Percentiles rank a stretch among this genome's conserved stretches.
These are phyloP conservation scores for Nomia melanderi DNA, from an alignment of 1,140 invertebrate genomes.

Conservation along the genomic window DNA sequence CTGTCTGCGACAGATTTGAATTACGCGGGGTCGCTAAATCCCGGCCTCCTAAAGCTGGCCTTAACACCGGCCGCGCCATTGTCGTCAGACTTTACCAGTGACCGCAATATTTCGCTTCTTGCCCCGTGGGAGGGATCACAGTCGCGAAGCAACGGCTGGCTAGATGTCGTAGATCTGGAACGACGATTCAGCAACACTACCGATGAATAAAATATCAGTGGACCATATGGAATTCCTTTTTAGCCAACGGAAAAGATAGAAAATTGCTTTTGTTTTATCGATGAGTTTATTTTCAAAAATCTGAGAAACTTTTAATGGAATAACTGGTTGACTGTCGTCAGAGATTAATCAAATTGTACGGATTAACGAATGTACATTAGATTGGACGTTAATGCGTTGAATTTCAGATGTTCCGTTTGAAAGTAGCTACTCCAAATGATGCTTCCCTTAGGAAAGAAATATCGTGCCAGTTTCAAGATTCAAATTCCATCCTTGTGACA, in stretches of 20 bases:
- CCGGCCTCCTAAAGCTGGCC: neutral
- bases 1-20: conserved; percentile 10
- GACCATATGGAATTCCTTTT: neutral
- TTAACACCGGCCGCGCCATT: neutral
- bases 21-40: conserved; percentile 24
- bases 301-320: too few species aligned
- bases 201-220: conserved; percentile 43
- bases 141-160: neutral
- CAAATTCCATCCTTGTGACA: too few species aligned
- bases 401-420: too few species aligned
- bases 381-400: too few species aligned
- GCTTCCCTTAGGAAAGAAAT: too few species aligned
- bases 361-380: too few species aligned
- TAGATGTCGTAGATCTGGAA: neutral
- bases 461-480: too few species aligned
- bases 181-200: neutral
- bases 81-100: conserved; percentile 6
- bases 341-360: too few species aligned
- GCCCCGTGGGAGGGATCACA: neutral
- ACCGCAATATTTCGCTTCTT: conserved; percentile 14
- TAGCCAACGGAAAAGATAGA: conserved; percentile 10
- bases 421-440: too few species aligned
- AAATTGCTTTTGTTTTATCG: neutral
- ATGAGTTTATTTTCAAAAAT: too few species aligned
- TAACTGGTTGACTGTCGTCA: too few species aligned